Percentiles rank a stretch among this genome's conserved stretches.
These are phyloP conservation scores for Hylomyscus alleni DNA, from an alignment of 2,797 vertebrate species.

Conservation along the genomic window DNA sequence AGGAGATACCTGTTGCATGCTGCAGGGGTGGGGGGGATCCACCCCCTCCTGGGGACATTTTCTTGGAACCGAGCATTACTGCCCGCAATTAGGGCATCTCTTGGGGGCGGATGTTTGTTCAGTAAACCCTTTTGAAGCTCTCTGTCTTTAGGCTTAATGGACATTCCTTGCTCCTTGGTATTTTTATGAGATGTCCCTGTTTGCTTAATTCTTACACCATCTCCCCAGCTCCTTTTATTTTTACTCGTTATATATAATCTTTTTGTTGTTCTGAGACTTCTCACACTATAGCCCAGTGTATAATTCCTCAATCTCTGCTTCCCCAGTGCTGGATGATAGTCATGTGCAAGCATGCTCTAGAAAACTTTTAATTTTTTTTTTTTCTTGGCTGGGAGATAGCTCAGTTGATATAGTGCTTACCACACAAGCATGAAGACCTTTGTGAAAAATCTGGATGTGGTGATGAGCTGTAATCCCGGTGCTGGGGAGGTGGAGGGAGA, in stretches of 20 bases:
- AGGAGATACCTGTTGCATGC: no score
- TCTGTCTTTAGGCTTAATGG: no score
- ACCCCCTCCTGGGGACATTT: no score
- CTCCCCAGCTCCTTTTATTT: background rate
- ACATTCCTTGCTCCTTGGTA: no score
- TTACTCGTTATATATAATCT: background rate
- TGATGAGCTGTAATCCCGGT: background rate
- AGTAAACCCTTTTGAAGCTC: no score
- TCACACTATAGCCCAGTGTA: background rate
- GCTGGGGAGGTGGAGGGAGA: background rate
- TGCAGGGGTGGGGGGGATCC: no score
- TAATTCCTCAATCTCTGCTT: background rate
- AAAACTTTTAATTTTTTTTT: background rate
- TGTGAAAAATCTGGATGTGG: no score
- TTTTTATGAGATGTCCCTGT: no score
- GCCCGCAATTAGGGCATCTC: no score
- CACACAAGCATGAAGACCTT: background rate
- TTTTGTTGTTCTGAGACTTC: background rate
- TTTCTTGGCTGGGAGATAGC: background rate
- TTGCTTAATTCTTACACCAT: background rate
- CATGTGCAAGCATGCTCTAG: background rate
- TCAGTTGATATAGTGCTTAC: background rate
- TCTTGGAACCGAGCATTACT: no score
- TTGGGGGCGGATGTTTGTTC: no score
- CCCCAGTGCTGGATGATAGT: background rate